Conservation (phyloP, 2,797 vertebrate species). For the Pseudomugil gertrudae region DNA sequence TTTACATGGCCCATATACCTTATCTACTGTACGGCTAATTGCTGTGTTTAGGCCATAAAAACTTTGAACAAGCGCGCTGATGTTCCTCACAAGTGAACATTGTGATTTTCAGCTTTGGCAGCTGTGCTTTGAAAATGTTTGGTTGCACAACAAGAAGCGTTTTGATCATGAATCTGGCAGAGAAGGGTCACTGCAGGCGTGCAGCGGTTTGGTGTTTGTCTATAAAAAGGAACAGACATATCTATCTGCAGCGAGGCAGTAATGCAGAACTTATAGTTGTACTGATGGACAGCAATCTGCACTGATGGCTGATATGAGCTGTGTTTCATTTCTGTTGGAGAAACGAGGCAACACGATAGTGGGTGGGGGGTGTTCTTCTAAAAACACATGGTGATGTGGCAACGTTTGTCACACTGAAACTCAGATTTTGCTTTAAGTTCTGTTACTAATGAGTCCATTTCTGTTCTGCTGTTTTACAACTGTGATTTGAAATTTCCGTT, state of each 20-base stretch:
- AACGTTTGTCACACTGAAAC: not conserved
- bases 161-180: slow-evolving; percentile 51
- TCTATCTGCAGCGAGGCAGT: slow-evolving; percentile 44
- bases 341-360: not conserved
- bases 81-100: slow-evolving; percentile 29
- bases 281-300: slow-evolving; percentile 25
- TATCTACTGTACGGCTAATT: slow-evolving; percentile 69
- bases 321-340: slow-evolving; percentile 26
- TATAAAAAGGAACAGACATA: slow-evolving; percentile 52
- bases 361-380: not conserved
- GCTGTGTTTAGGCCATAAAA: slow-evolving; percentile 64
- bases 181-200: slow-evolving; percentile 37
- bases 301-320: slow-evolving; percentile 16
- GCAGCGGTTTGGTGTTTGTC: slow-evolving; percentile 41
- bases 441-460: not conserved
- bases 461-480: not conserved
- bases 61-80: slow-evolving; percentile 13
- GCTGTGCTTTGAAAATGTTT: slow-evolving; percentile 47
- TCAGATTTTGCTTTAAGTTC: not conserved
- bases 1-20: slow-evolving; percentile 67
- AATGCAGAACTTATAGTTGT: slow-evolving; percentile 48
- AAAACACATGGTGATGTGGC: not conserved
- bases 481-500: not conserved
- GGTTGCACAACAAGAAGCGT: slow-evolving; percentile 40
- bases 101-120: slow-evolving; percentile 17